Evolutionary conservation across 2,113 vertebrate genomes (phyloP).

Genomic region (Proterorhinus semilunaris): DNA sequence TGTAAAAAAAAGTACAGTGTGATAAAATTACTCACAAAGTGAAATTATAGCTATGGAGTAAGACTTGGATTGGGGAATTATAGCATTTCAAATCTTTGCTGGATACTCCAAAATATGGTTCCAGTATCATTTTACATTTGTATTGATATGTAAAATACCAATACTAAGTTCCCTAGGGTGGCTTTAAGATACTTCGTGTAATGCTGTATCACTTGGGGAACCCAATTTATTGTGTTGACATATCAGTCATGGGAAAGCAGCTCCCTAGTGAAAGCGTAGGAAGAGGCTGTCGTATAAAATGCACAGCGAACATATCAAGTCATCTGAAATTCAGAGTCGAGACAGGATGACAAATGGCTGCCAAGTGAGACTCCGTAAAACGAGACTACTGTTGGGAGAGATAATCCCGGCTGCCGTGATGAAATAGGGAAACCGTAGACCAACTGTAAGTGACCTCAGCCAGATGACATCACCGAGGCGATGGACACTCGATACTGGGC

Average conservation of each 20-base stretch:
- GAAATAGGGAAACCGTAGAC: neutral
- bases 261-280: slow-evolving; percentile 18
- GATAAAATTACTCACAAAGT: no score
- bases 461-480: slow-evolving; percentile 21
- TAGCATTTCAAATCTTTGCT: no score
- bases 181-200: no score
- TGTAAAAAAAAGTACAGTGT: no score
- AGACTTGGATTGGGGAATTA: no score
- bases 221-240: neutral
- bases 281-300: slow-evolving; percentile 14
- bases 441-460: neutral
- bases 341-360: neutral
- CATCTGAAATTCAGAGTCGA: neutral
- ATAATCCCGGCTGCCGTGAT: neutral
- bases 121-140: no score
- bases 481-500: slow-evolving; percentile 4
- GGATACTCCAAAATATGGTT: no score
- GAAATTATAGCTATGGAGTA: no score
- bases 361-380: neutral
- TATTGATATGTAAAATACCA: no score
- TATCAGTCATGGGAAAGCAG: slow-evolving; percentile 21
- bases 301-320: neutral
- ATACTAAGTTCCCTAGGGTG: no score
- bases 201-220: no score
- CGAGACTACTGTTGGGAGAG: slow-evolving; percentile 1